Evolutionary conservation across 2,113 vertebrate species (phyloP), one percentile per base, ranked within the genome.

Genomic region (Picathartes gymnocephalus): DNA sequence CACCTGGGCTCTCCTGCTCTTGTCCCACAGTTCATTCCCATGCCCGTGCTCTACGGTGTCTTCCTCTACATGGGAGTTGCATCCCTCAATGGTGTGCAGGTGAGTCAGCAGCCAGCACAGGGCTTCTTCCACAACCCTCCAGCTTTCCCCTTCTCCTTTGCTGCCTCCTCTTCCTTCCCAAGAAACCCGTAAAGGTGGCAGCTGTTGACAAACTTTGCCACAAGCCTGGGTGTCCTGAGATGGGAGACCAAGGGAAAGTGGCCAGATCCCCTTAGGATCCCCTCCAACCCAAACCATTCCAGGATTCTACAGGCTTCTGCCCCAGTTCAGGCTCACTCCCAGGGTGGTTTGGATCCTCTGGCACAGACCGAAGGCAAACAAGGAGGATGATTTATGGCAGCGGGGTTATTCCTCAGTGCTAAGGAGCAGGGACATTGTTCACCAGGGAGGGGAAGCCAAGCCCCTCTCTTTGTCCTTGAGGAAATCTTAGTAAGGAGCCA

Each of bases 21-120:
- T 86, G 56, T 60, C 39, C 48, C 13, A 0, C 94, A 98, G 98
- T 98, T 98, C 95, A 98, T 98, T 69, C 98, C 98, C 45, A 98
- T 98, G 98, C 98, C 98, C 12, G 98, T 98, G 30, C 98, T 98
- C 35, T 98, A 98, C 1, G 98, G 98, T 0, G 98, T 98, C 81
- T 98, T 98, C 96, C 98, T 98, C 21, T 98, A 98, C 68, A 98
- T 98, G 98, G 98, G 98, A 0, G 98, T 98, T 3, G 98, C 98
- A 1, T 98, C 98, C 5, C 98, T 98, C 54, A 98, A 98, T 0
- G 98, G 98, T 1, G 98, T 98, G 64, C 98, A 98, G 98, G 98
- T 98, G 85, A 95, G 97, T 84, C 47, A 48, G 48, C 73, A 86
- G 39, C 54, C 61, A 27, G 27, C 2, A 27, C 5, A 6, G 9